Evolutionary conservation across 2,113 vertebrate species (phyloP).

Genomic region (Amia ocellicauda): DNA sequence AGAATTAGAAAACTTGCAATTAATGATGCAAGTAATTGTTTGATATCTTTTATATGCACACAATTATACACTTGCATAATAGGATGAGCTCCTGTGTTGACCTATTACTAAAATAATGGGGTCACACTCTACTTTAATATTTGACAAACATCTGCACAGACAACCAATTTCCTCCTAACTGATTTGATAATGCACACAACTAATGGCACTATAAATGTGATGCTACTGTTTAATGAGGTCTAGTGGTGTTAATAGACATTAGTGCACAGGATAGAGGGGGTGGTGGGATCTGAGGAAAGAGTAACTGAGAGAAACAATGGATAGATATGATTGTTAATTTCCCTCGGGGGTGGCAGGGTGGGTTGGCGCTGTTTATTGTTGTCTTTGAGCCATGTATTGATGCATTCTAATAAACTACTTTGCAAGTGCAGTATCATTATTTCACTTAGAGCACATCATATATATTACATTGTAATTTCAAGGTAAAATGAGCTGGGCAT

Average conservation of each 20-base stretch:
- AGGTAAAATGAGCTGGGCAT: too few species aligned
- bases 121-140: constrained; percentile 27
- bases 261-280: constrained; percentile 4
- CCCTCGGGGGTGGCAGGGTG: too few species aligned
- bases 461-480: too few species aligned
- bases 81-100: constrained; percentile 7
- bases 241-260: constrained; percentile 22
- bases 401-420: too few species aligned
- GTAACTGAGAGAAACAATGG: constrained; percentile 9
- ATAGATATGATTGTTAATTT: constrained; percentile 20
- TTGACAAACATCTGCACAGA: background rate
- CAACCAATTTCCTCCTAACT: too few species aligned
- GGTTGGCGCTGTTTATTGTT: too few species aligned
- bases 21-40: constrained; percentile 46
- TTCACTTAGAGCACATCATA: too few species aligned
- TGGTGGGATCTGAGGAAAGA: too few species aligned
- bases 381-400: constrained; percentile 32
- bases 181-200: background rate
- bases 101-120: constrained; percentile 26
- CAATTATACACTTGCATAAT: constrained; percentile 18
- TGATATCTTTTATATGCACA: constrained; percentile 32
- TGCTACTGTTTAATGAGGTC: constrained; percentile 29
- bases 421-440: too few species aligned
- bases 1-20: constrained; percentile 27
- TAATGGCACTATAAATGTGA: constrained; percentile 29